A percentile compares a stretch with the other conserved stretches of the same genome.
These are phyloP conservation scores for Papilio aristodemus DNA, from an alignment of 1,140 invertebrate species.

Conservation along the genomic window DNA sequence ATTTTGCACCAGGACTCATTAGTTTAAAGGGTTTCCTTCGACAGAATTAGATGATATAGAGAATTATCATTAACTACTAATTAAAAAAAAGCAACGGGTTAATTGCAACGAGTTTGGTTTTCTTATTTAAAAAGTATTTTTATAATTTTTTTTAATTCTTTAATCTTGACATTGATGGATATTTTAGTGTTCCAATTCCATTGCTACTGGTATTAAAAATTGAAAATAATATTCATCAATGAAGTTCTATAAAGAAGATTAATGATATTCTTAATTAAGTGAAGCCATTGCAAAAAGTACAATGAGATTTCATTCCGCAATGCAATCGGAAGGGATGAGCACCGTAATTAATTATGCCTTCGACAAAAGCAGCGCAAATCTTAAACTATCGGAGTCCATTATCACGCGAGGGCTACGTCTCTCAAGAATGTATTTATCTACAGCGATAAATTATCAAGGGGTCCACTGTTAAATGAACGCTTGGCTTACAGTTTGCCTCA, in stretches of 20 bases:
- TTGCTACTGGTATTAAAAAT: background rate
- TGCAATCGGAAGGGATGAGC: slow-evolving; percentile 17
- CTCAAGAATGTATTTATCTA: slow-evolving; percentile 17
- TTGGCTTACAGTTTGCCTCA: background rate
- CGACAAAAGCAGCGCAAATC: slow-evolving; percentile 17
- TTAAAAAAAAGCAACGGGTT: too few relatives aligned
- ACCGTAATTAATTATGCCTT: slow-evolving; percentile 18
- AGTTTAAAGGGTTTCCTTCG: background rate
- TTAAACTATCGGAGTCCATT: slow-evolving; percentile 1
- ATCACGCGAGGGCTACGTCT: slow-evolving; percentile 4
- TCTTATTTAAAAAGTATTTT: too few relatives aligned
- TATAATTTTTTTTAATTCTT: too few relatives aligned
- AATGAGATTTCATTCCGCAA: slow-evolving; percentile 1
- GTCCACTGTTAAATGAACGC: slow-evolving; percentile 8
- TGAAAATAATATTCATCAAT: background rate
- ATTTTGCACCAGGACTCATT: slow-evolving; percentile 5
- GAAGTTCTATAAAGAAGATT: background rate
- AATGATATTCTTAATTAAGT: background rate
- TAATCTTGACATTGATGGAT: background rate
- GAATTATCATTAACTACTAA: background rate
- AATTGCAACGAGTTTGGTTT: too few relatives aligned
- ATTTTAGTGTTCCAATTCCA: background rate
- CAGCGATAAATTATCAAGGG: background rate
- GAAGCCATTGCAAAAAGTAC: slow-evolving; percentile 4
- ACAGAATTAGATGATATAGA: background rate